Percentiles rank a stretch among this genome's conserved stretches.
Conservation (phyloP, 1,140 invertebrate species). For the Microplitis mediator region DNA sequence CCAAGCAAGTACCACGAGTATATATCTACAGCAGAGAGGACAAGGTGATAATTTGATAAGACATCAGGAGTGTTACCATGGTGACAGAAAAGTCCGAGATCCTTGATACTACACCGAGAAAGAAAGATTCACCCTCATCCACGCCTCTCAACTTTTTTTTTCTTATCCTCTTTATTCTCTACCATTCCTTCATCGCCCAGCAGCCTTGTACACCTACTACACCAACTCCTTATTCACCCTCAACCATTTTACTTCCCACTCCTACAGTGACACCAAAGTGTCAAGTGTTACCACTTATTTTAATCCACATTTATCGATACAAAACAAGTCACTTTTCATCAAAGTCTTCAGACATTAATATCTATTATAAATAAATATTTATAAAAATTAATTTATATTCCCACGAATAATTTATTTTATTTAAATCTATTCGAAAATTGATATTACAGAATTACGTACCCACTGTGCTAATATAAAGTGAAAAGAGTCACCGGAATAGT, state of each 20-base stretch:
- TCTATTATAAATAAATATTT: neutral
- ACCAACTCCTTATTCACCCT: slow-evolving; percentile 37
- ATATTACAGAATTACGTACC: slow-evolving; percentile 1
- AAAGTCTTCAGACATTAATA: neutral
- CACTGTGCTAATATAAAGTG: neutral
- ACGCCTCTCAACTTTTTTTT: slow-evolving; percentile 35
- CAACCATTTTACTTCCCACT: neutral
- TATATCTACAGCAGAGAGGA: slow-evolving; percentile 47
- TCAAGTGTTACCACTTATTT: slow-evolving; percentile 46
- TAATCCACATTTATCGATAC: neutral
- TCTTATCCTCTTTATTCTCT: slow-evolving; percentile 33
- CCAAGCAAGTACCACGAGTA: neutral
- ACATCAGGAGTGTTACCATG: slow-evolving; percentile 60
- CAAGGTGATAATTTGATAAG: slow-evolving; percentile 65
- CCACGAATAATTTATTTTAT: slow-evolving; percentile 40
- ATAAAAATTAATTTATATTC: slow-evolving; percentile 15
- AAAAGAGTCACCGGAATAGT: slow-evolving; percentile 17
- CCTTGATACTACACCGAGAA: slow-evolving; percentile 10
- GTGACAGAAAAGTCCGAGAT: slow-evolving; percentile 55
- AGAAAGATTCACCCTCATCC: slow-evolving; percentile 36
- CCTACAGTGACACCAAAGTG: slow-evolving; percentile 45
- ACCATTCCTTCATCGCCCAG: slow-evolving; percentile 27
- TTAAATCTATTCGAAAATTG: slow-evolving; percentile 52
- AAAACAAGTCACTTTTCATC: neutral
- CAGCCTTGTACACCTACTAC: slow-evolving; percentile 38